Evolutionary conservation across 2,888 invertebrate genomes (phyloP).

Genomic region (Cataglyphis albicans): DNA sequence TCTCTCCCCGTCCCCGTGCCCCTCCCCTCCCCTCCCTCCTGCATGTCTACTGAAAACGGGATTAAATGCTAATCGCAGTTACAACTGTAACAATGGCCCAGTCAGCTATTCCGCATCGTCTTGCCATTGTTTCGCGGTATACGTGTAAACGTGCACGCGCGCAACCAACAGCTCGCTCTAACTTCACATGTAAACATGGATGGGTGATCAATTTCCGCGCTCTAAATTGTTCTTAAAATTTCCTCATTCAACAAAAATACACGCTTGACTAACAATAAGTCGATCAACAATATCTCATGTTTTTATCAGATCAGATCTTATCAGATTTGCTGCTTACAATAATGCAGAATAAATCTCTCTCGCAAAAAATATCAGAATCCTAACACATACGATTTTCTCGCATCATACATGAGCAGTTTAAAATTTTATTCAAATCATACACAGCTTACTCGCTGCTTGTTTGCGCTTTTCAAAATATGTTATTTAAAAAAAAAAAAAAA

Average conservation of each 20-base stretch:
- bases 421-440: neutral
- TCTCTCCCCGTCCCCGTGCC: conserved; percentile 2
- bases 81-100: conserved; percentile 62
- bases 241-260: neutral
- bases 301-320: neutral
- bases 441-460: neutral
- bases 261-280: neutral
- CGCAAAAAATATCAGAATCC: neutral
- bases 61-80: conserved; percentile 72
- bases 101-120: conserved; percentile 32
- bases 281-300: neutral
- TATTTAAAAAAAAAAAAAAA: neutral
- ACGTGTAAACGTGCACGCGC: conserved; percentile 21
- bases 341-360: neutral
- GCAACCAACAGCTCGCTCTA: conserved; percentile 27
- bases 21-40: neutral
- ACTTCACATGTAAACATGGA: conserved; percentile 42
- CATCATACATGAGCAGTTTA: neutral
- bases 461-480: neutral
- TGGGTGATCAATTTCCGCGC: conserved; percentile 25
- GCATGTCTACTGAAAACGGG: conserved; percentile 63
- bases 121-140: conserved; percentile 25
- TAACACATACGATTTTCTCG: conserved; percentile 1
- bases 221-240: conserved; percentile 12
- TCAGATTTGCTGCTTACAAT: neutral